phyloP scores from a whole-genome alignment of 1,140 invertebrate species.

The Leptestheria dahalacensis region DNA sequence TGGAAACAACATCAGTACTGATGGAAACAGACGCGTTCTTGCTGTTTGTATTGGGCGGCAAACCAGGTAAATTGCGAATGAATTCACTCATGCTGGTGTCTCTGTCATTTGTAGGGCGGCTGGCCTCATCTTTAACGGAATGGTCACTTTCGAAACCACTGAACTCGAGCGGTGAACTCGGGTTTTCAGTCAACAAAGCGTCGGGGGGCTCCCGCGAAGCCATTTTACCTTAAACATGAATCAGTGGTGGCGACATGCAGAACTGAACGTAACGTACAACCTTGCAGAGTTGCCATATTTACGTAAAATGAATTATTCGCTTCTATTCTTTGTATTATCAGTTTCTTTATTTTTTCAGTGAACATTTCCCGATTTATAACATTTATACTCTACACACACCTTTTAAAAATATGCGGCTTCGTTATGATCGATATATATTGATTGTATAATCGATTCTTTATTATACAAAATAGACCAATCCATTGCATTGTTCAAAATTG shows the following conservation, averaged over 20 bases:
- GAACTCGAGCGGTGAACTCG: not conserved
- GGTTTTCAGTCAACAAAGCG: not conserved
- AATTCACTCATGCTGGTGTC: slow-evolving; percentile 4
- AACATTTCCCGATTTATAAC: too few relatives aligned
- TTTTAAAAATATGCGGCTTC: too few relatives aligned
- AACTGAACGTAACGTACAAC: not conserved
- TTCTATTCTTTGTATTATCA: too few relatives aligned
- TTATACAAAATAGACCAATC: too few relatives aligned
- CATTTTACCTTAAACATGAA: slow-evolving; percentile 3
- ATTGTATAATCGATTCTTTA: too few relatives aligned
- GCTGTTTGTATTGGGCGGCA: not conserved
- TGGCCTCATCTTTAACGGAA: not conserved
- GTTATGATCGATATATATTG: too few relatives aligned
- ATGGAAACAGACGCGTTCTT: not conserved
- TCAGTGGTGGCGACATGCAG: not conserved
- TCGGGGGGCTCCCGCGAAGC: not conserved
- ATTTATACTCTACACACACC: too few relatives aligned
- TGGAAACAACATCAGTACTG: slow-evolving; percentile 5
- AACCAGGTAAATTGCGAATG: slow-evolving; percentile 9
- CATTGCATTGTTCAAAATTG: too few relatives aligned
- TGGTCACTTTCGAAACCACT: slow-evolving; percentile 8
- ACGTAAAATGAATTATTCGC: too few relatives aligned
- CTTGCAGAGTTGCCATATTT: not conserved
- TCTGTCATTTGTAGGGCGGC: not conserved
- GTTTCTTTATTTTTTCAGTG: too few relatives aligned